Evolutionary conservation across 2,888 invertebrate species (phyloP).

Genomic region (Syrphus vitripennis): DNA sequence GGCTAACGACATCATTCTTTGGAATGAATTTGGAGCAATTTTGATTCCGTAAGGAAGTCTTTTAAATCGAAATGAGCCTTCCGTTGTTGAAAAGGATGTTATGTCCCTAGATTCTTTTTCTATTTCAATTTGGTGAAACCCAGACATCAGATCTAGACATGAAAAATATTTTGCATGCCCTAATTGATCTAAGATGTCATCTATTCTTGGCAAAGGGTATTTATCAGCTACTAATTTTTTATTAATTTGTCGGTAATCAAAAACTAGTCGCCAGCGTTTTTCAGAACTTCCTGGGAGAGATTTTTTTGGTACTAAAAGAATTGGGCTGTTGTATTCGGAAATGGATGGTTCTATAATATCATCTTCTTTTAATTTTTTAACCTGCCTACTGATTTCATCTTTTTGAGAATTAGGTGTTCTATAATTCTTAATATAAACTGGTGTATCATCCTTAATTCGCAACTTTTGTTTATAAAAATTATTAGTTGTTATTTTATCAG

Average conservation of each 20-base stretch:
- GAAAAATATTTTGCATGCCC: constrained; percentile 14
- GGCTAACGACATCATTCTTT: constrained; percentile 17
- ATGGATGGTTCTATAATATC: constrained; percentile 65
- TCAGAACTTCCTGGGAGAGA: not conserved
- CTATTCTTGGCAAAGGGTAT: constrained; percentile 19
- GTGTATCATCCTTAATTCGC: constrained; percentile 54
- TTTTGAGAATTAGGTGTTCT: constrained; percentile 65
- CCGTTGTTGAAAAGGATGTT: not conserved
- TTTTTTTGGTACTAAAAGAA: constrained; percentile 72
- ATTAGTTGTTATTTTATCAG: constrained; percentile 52
- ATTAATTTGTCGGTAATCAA: not conserved
- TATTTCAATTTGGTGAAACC: constrained; percentile 4
- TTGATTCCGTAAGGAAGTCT: not conserved
- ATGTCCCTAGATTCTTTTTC: not conserved
- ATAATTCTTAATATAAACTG: constrained; percentile 72
- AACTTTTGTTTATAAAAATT: constrained; percentile 72
- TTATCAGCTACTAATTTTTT: constrained; percentile 8
- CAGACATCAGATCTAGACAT: constrained; percentile 8
- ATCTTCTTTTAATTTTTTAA: constrained; percentile 57
- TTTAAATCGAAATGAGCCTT: not conserved
- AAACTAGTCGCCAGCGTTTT: constrained; percentile 37
- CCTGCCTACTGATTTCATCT: constrained; percentile 67
- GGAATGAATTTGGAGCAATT: too few relatives aligned
- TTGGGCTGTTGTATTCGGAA: constrained; percentile 69
- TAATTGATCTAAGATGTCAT: constrained; percentile 12